phyloP scores from a whole-genome alignment of 2,113 vertebrate species.

The Dendropsophus ebraccatus region DNA sequence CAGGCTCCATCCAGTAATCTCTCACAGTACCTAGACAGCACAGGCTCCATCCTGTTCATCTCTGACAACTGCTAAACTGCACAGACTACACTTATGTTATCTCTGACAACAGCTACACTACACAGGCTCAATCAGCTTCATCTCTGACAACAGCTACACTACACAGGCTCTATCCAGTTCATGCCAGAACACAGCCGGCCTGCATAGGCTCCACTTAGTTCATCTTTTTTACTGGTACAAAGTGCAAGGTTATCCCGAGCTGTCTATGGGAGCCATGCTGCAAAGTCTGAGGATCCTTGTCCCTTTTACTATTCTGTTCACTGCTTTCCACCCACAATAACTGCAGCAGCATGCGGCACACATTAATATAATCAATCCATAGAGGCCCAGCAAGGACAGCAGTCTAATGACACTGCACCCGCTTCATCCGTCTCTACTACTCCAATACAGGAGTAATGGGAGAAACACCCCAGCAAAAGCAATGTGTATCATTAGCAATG shows the following conservation, averaged over 20 bases:
- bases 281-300: not conserved
- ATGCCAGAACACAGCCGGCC: not conserved
- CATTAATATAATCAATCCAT: not conserved
- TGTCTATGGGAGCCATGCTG: not conserved
- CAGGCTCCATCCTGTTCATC: not conserved
- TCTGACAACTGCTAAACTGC: not conserved
- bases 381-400: not conserved
- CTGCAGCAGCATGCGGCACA: not conserved
- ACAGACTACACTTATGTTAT: not conserved
- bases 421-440: not conserved
- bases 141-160: not conserved
- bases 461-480: not conserved
- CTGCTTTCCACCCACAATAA: not conserved
- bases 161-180: not conserved
- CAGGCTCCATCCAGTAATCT: not conserved
- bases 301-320: not conserved
- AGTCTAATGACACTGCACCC: not conserved
- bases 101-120: not conserved
- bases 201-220: not conserved
- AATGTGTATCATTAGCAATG: too few relatives aligned
- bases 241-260: not conserved
- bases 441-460: not conserved
- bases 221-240: not conserved
- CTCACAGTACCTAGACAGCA: not conserved
- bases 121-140: not conserved